Conservation (phyloP, 2,888 invertebrate genomes). For the Pyrrhosoma nymphula region DNA sequence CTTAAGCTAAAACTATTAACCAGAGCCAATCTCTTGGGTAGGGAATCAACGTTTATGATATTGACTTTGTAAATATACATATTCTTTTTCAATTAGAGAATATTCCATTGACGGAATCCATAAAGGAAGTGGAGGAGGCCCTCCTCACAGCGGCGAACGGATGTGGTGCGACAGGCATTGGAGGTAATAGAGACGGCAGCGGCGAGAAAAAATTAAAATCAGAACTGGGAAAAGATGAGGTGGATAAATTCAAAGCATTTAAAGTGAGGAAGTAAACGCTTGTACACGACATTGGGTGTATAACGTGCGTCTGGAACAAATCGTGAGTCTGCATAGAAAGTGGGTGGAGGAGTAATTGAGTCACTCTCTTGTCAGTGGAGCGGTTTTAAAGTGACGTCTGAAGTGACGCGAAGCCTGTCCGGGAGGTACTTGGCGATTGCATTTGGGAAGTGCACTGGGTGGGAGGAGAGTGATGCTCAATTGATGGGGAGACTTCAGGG, state of each 20-base stretch:
- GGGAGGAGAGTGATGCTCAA: neutral
- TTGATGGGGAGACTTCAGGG: neutral
- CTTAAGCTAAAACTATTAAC: too few relatives aligned
- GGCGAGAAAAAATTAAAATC: neutral
- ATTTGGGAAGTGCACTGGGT: neutral
- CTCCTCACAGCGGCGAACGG: neutral
- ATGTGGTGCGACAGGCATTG: neutral
- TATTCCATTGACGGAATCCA: neutral
- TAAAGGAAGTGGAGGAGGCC: neutral
- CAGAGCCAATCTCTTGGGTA: too few relatives aligned
- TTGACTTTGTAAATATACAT: too few relatives aligned
- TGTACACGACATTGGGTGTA: neutral
- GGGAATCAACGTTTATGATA: too few relatives aligned
- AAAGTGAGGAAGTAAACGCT: neutral
- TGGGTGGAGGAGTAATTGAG: neutral
- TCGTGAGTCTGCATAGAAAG: neutral
- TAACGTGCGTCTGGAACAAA: neutral
- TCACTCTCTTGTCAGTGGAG: neutral
- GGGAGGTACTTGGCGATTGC: neutral
- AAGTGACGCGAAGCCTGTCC: neutral
- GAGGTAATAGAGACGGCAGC: too few relatives aligned
- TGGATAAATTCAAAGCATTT: neutral
- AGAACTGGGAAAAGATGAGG: neutral
- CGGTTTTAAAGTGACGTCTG: neutral
- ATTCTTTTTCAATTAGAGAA: too few relatives aligned